phyloP scores from a whole-genome alignment of 2,888 invertebrate genomes.

The Ctena decussata region DNA sequence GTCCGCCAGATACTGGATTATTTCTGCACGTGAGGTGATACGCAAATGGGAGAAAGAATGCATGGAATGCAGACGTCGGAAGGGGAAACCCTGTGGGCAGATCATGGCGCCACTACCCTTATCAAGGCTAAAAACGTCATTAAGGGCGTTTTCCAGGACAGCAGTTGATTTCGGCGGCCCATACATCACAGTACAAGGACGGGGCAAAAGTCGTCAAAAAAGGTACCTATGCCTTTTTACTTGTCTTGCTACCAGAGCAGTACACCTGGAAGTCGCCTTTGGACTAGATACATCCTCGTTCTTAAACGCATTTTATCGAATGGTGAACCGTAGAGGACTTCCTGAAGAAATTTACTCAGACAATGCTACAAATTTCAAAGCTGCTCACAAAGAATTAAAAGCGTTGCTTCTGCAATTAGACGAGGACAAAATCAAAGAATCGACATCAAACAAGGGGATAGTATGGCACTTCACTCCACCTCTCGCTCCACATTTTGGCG shows the following conservation, averaged over 20 bases:
- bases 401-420: conserved; percentile 17
- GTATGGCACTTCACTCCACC: conserved; percentile 50
- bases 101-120: conserved; percentile 44
- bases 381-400: conserved; percentile 33
- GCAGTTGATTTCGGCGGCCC: conserved; percentile 43
- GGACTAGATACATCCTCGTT: conserved; percentile 49
- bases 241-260: conserved; percentile 42
- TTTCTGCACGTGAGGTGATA: conserved; percentile 47
- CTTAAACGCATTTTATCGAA: conserved; percentile 45
- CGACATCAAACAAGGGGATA: conserved; percentile 34
- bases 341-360: conserved; percentile 47
- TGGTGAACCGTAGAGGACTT: conserved; percentile 41
- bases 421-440: too few relatives aligned
- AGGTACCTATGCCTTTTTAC: conserved; percentile 61
- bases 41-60: conserved; percentile 42
- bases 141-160: conserved; percentile 28
- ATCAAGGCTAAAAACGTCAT: conserved; percentile 10
- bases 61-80: conserved; percentile 15
- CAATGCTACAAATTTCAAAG: conserved; percentile 52
- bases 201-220: conserved; percentile 43
- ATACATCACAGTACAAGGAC: conserved; percentile 40
- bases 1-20: conserved; percentile 45
- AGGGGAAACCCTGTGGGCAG: conserved; percentile 25
- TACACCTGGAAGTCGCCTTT: conserved; percentile 51
- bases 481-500: conserved; percentile 46